Base-by-base conservation (phyloP, 2,113 vertebrate species). In the Scortum barcoo region DNA sequence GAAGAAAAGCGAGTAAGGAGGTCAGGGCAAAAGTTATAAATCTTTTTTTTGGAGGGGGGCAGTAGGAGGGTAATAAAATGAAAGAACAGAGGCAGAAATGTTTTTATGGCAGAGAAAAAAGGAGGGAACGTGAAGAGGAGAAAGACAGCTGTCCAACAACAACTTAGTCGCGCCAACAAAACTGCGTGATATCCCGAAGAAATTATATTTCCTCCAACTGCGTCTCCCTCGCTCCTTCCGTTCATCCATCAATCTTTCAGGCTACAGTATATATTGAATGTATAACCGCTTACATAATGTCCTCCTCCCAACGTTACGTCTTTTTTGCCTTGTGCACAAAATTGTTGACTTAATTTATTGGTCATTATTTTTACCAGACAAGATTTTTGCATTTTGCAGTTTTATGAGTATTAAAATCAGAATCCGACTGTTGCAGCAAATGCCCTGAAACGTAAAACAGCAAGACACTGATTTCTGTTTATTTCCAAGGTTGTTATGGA, bases 131-230 rank as follows among this genome's bases (percentile, higher is more conserved):
- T 53, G 60, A 63, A 67, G 33, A 74, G 69, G 77, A 90, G 87
- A 92, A 89, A 87, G 89, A 92, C 93, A 89, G 79, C 88, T 90
- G 87, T 92, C 90, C 89, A 91, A 91, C 88, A 84, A 90, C 76
- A 93, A 89, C 89, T 88, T 5, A 46, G 66, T 48, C 0, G 2
- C 56, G 89, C 92, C 89, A 91, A 86, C 77, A 36, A 82, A 88
- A 70, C 70, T 79, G 75, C 33, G 2, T 68, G 85, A 90, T 86
- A 78, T 69, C 83, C 72, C 40, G 5, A 61, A 81, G 65, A 90
- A 88, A 88, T 84, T 11, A 88, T 82, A 76, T 89, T 81, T 63
- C 84, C 84, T 82, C 62, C 75, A 78, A 63, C 70, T 78, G 68
- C 24, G 61, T 88, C 84, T 80, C 57, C 53, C 61, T 81, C 28